phyloP scores from a whole-genome alignment of 92 coral and sea anemone species.

The Porites rus region DNA sequence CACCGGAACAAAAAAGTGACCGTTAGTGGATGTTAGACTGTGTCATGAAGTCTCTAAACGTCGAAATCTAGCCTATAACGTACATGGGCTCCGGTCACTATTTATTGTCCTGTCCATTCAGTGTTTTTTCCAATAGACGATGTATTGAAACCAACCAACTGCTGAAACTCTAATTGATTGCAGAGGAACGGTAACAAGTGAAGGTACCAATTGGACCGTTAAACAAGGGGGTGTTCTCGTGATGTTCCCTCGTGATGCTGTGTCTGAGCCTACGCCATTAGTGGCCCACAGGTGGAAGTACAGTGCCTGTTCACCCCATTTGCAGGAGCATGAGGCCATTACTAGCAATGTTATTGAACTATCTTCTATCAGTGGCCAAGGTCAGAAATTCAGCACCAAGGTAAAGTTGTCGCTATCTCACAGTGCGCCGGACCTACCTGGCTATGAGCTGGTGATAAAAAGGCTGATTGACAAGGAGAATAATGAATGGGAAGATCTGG shows the following conservation, averaged over 20 bases:
- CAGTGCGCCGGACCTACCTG: constrained; percentile 26
- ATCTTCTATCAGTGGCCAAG: constrained; percentile 7
- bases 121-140: too few relatives aligned
- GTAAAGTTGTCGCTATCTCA: constrained; percentile 28
- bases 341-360: constrained; percentile 64
- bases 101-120: too few relatives aligned
- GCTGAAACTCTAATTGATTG: neutral
- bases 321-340: constrained; percentile 43
- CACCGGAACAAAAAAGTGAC: too few relatives aligned
- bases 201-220: constrained; percentile 46
- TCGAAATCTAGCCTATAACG: too few relatives aligned
- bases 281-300: constrained; percentile 17
- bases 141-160: neutral
- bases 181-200: constrained; percentile 15
- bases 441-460: constrained; percentile 37
- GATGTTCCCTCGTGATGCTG: constrained; percentile 59
- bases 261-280: constrained; percentile 43
- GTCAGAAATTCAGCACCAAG: constrained; percentile 6
- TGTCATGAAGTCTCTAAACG: too few relatives aligned
- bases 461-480: constrained; percentile 1
- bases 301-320: constrained; percentile 20
- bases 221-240: constrained; percentile 32
- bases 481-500: constrained; percentile 23
- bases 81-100: too few relatives aligned
- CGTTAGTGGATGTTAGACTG: too few relatives aligned